These are phyloP conservation scores for Stegodyphus dumicola DNA, from an alignment of 1,140 invertebrate species.

Conservation along the genomic window DNA sequence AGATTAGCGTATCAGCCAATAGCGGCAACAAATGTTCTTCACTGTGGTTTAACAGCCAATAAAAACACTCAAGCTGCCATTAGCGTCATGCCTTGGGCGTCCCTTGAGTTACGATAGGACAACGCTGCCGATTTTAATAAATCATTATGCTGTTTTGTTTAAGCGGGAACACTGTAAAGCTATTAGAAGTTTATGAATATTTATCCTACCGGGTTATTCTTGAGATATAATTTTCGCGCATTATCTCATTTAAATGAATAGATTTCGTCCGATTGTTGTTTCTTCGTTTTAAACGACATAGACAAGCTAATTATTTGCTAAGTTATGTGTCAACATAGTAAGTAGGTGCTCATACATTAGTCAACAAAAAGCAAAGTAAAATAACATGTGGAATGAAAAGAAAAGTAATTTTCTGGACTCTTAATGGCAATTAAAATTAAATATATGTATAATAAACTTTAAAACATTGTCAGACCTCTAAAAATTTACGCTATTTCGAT, in stretches of 20 bases:
- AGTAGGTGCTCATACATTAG: neutral
- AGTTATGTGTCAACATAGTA: constrained; percentile 13
- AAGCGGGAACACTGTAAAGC: neutral
- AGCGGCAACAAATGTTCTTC: constrained; percentile 28
- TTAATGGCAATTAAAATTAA: no score
- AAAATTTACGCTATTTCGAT: no score
- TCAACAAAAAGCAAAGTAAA: neutral
- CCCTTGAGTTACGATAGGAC: constrained; percentile 59
- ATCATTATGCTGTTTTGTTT: constrained; percentile 20
- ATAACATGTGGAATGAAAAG: neutral
- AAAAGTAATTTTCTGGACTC: no score
- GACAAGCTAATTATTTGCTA: constrained; percentile 15
- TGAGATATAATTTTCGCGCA: no score
- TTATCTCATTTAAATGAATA: no score
- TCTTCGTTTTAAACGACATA: neutral
- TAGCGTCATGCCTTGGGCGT: constrained; percentile 50
- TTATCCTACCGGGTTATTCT: no score
- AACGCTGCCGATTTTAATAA: constrained; percentile 39
- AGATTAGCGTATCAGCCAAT: constrained; percentile 51
- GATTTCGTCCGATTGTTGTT: neutral
- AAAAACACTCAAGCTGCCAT: constrained; percentile 39
- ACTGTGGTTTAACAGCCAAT: constrained; percentile 42
- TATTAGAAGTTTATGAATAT: no score
- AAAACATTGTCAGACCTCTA: no score
- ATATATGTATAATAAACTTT: no score